Conservation (phyloP, 2,888 invertebrate genomes). For the Sinohyriopsis cumingii region DNA sequence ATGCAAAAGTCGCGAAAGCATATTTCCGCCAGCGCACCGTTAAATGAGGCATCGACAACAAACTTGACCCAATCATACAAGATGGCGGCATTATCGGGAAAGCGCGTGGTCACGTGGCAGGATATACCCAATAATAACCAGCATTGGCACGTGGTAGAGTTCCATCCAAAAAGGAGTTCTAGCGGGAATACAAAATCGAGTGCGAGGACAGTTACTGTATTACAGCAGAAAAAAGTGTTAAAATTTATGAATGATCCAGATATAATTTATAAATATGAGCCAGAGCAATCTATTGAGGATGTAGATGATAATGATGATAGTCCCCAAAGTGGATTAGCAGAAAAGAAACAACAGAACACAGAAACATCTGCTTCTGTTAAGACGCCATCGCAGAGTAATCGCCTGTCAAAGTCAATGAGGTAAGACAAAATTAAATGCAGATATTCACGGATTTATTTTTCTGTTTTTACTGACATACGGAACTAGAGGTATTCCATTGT, state of each 20-base stretch:
- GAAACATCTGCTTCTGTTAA: no score
- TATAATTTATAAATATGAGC: no score
- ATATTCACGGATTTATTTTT: no score
- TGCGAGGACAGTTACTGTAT: slow-evolving; percentile 24
- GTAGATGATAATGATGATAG: no score
- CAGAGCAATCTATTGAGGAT: no score
- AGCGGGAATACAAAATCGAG: slow-evolving; percentile 15
- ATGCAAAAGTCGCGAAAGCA: slow-evolving; percentile 19
- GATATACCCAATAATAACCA: slow-evolving; percentile 23
- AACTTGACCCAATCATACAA: neutral
- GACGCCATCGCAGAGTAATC: no score
- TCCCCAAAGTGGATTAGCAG: no score
- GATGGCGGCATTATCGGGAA: neutral
- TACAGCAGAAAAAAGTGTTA: slow-evolving; percentile 27
- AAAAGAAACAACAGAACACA: no score
- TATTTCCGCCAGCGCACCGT: slow-evolving; percentile 25
- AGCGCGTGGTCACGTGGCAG: slow-evolving; percentile 21
- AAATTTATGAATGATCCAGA: slow-evolving; percentile 22
- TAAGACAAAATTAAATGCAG: no score
- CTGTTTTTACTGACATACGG: no score
- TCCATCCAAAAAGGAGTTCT: neutral
- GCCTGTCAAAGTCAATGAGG: no score
- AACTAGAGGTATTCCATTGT: no score
- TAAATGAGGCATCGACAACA: slow-evolving; percentile 1
- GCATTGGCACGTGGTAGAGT: slow-evolving; percentile 23